Percentiles rank a stretch among this genome's conserved stretches.
Evolutionary conservation across 92 coral and sea anemone species (phyloP).

Genomic region (Umimayanthus kanabou): DNA sequence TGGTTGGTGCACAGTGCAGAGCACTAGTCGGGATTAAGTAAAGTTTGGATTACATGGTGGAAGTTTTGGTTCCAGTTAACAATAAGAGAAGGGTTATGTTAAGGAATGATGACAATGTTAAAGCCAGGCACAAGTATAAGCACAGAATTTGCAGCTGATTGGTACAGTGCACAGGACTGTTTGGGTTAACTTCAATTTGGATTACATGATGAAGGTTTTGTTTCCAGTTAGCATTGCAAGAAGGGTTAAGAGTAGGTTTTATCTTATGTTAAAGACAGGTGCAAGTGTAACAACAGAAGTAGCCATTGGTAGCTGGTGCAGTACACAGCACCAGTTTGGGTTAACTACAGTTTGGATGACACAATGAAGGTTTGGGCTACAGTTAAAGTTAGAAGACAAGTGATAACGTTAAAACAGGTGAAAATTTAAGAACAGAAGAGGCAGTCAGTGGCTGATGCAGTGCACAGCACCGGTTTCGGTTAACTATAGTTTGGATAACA

Average conservation of each 20-base stretch:
- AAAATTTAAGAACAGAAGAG: too few relatives aligned
- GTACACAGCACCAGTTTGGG: not conserved
- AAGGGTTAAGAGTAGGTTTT: not conserved
- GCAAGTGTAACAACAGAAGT: not conserved
- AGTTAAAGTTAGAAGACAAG: too few relatives aligned
- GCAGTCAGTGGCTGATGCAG: too few relatives aligned
- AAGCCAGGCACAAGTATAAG: conserved; percentile 91
- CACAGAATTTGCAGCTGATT: conserved; percentile 80
- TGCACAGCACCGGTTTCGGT: too few relatives aligned
- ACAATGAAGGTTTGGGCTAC: not conserved
- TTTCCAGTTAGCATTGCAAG: not conserved
- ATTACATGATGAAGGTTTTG: not conserved
- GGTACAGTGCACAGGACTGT: not conserved
- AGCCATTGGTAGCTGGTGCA: not conserved
- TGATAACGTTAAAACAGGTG: too few relatives aligned
- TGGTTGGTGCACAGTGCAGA: too few relatives aligned
- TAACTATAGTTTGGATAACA: too few relatives aligned
- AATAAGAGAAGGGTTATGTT: too few relatives aligned
- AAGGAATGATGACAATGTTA: not conserved
- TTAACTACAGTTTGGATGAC: not conserved
- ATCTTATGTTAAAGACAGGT: not conserved
- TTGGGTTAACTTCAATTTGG: not conserved
- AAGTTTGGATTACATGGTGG: too few relatives aligned
- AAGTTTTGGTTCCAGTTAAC: too few relatives aligned
- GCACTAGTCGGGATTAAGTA: too few relatives aligned